Evolutionary conservation across 2,888 invertebrate genomes (phyloP), one percentile per base, ranked within the genome.

Genomic region (Cantharis rustica): DNA sequence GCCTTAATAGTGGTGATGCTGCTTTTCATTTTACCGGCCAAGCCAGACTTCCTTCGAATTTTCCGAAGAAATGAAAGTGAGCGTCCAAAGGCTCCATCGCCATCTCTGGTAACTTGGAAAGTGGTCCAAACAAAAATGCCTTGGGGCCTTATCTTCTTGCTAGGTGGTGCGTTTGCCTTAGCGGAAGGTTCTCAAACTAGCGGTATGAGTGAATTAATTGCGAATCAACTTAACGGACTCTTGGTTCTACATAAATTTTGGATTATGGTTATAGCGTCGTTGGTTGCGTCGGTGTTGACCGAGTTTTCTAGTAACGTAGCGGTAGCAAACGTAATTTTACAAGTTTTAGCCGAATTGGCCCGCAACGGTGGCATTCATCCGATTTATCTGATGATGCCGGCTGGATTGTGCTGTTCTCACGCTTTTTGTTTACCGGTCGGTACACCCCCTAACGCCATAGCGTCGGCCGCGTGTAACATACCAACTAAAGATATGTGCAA

Each of bases 361-460:
- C 88, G 88, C 78, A 84, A 85, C 3, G 87, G 86, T 7, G 87
- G 90, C 82, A 90, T 96, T 74, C 96, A 98, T 89, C 98, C 98
- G 0, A 89, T 98, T 75, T 96, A 95, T 88, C 90, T 98, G 86
- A 96, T 97, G 93, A 90, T 97, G 82, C 97, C 98, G 0, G 96
- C 96, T 0, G 92, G 97, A 0, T 89, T 98, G 20, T 94, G 96
- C 3, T 96, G 96, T 86, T 97, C 97, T 72, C 96, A 96, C 90
- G 96, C 95, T 10, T 96, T 97, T 91, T 96, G 96, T 91, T 91
- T 98, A 87, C 98, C 97, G 0, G 97, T 98, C 13, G 97, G 97
- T 69, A 98, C 98, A 0, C 97, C 98, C 2, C 97, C 98, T 15
- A 98, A 98, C 88, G 98, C 98, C 3, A 95, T 98, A 77, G 97